These are phyloP conservation scores for Pterophyllum scalare DNA, from an alignment of 2,113 vertebrate species.

Conservation along the genomic window DNA sequence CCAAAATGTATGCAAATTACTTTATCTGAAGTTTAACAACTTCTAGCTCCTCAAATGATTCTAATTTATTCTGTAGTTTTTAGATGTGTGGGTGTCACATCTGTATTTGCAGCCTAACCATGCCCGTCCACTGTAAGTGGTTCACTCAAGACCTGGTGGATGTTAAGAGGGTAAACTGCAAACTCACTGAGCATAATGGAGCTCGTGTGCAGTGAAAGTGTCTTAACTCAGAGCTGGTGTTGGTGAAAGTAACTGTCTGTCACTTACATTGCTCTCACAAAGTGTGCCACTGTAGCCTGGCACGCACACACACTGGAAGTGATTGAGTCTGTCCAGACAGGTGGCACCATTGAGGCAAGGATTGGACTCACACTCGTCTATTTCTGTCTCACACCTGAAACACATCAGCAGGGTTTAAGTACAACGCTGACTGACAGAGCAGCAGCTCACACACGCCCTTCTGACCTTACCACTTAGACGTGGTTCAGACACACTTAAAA, in stretches of 20 bases:
- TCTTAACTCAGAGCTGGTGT: neutral
- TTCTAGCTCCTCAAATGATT: too few relatives aligned
- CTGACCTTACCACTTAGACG: slow-evolving; percentile 12
- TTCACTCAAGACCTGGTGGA: too few relatives aligned
- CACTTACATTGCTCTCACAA: slow-evolving; percentile 90
- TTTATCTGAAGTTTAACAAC: too few relatives aligned
- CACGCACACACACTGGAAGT: slow-evolving; percentile 87
- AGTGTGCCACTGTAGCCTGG: slow-evolving; percentile 85
- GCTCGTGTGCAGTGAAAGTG: neutral
- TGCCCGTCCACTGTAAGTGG: too few relatives aligned
- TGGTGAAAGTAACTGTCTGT: neutral
- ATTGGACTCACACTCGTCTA: slow-evolving; percentile 86
- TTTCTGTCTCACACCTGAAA: slow-evolving; percentile 88
- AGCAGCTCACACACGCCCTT: neutral
- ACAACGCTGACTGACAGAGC: slow-evolving; percentile 53
- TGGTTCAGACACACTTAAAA: slow-evolving; percentile 6
- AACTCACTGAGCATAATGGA: neutral
- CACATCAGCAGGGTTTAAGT: slow-evolving; percentile 45
- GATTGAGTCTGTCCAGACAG: slow-evolving; percentile 85
- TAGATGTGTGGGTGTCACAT: too few relatives aligned
- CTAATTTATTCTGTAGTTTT: too few relatives aligned
- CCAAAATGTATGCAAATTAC: too few relatives aligned
- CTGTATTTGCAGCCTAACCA: too few relatives aligned
- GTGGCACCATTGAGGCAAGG: slow-evolving; percentile 93
- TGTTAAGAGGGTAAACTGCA: too few relatives aligned